phyloP scores from a whole-genome alignment of 2,797 vertebrate genomes.

The Dermochelys coriacea region DNA sequence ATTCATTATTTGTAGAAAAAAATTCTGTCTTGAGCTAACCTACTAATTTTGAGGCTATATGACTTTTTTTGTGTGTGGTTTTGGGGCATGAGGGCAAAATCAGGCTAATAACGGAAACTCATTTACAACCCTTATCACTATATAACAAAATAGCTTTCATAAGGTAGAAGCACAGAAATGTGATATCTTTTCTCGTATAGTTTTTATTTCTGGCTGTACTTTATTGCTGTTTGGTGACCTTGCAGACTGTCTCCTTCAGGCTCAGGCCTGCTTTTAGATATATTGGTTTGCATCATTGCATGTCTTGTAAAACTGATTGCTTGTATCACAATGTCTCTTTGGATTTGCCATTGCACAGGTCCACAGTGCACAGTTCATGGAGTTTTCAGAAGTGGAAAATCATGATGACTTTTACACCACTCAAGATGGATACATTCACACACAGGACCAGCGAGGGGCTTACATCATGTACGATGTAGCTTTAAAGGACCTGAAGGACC shows the following conservation, averaged over 20 bases:
- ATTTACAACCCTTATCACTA: rapidly evolving
- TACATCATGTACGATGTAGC: conserved; percentile 80
- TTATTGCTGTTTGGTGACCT: neutral
- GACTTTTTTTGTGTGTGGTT: neutral
- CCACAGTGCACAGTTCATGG: conserved; percentile 80
- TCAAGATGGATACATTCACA: conserved; percentile 74
- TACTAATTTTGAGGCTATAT: neutral
- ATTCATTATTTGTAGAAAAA: neutral
- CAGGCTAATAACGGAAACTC: neutral
- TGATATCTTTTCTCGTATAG: neutral
- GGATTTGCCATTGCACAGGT: conserved; percentile 66
- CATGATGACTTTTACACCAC: conserved; percentile 81
- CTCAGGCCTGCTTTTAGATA: neutral
- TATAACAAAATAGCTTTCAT: neutral
- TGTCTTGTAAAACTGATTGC: conserved; percentile 1
- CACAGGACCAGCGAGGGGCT: conserved; percentile 79
- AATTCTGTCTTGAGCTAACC: neutral
- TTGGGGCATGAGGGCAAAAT: neutral
- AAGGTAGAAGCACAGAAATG: neutral
- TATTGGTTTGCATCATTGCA: rapidly evolving
- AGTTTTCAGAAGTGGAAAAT: conserved; percentile 84
- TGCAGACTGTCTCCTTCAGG: neutral
- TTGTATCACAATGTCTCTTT: conserved; percentile 1
- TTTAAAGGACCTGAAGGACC: conserved; percentile 79
- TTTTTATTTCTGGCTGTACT: neutral